Evolutionary conservation across 2,797 vertebrate species (phyloP), one percentile per base, ranked within the genome.

Genomic region (Otolemur crassicaudatus): DNA sequence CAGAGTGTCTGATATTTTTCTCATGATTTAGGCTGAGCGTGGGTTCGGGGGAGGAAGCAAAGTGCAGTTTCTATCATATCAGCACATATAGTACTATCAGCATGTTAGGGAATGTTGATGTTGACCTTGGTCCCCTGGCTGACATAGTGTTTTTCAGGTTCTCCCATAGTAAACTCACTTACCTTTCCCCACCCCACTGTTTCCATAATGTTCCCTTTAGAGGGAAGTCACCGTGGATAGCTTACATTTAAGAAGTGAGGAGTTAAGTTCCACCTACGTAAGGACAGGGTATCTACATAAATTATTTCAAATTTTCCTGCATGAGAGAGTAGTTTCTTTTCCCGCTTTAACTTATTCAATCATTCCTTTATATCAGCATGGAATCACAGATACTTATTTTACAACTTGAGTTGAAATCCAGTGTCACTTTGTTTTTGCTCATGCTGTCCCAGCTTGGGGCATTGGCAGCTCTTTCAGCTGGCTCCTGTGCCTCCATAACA

Each of bases 1-100:
- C n/a, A 70, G 53, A 53, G n/a, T 17, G 5, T 29, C 53, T 94
- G 49, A 72, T 84, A 17, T 58, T 89, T 93, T 89, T 67, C 61
- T 79, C 40, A 27, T 10, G 46, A 63, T 49, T 49, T 40, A 79
- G 27, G 3, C 79, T 80, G 12, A 13, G 25, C 86, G 43, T 65
- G 6, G 40, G 72, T 29, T 73, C 85, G 5, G 23, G 63, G 20
- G 16, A 91, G 73, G 80, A 93, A 23, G 40, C 6, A 20, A 87
- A 72, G n/a, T 43, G n/a, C 19, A 2, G 0, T 76, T 84, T 87
- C 84, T 14, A 76, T 91, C 65, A 53, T n/a, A 76, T 61, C 77
- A 53, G 91, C 46, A n/a, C n/a, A 1, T 65, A 53, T 53, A 53
- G 49, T 53, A 22, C 16, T 76, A 4, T 19, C 37, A 72, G 1